Base-by-base conservation (phyloP, 2,888 invertebrate genomes). In the Xestobium rufovillosum region DNA sequence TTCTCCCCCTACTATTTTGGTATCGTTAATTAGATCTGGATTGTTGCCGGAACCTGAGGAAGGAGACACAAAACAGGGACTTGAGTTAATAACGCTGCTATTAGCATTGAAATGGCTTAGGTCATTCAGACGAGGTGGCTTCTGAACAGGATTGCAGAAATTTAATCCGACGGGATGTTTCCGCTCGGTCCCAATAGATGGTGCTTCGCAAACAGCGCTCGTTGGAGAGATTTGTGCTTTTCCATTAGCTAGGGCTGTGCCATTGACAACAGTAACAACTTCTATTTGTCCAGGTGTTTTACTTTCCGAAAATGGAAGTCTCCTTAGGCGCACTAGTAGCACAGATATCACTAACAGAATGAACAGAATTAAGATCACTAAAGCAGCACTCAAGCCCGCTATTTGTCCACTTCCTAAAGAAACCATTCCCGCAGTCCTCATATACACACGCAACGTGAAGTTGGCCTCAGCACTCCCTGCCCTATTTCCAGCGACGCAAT, bases 401-500 rank as follows among this genome's bases (percentile, higher is more conserved):
- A 89, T 87, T 62, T 89, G 88, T 4, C 87, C 84, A 46, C 82
- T 83, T 31, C 84, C 87, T 40, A 90, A 66, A 1, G 83, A 81
- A 2, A 83, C 82, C 73, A 87, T 83, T 32, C 87, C 86, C 15
- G 81, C 83, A 29, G 84, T 74, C 39, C 80, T 69, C 66, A 84
- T 75, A 34, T 82, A 78, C 35, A 91, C 84, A 57, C 84, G 83
- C 26, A 91, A 71, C 23, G 90, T 90, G 57, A 90, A 90, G 65
- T 91, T 91, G 9, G 87, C 86, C 67, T 88, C 88, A 17, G 84
- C 83, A 55, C 78, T 83, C 13, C 90, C 91, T 3, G 87, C 91
- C 42, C 83, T 79, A 65, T 91, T 92, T 64, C 89, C 88, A 4
- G 90, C 90, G 2, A 88, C 82, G 63, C 91, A 91, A 61, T 85